A percentile compares a stretch with the other conserved stretches of the same genome.
phyloP scores from a whole-genome alignment of 2,888 invertebrate species.

The Melipona beecheii region DNA sequence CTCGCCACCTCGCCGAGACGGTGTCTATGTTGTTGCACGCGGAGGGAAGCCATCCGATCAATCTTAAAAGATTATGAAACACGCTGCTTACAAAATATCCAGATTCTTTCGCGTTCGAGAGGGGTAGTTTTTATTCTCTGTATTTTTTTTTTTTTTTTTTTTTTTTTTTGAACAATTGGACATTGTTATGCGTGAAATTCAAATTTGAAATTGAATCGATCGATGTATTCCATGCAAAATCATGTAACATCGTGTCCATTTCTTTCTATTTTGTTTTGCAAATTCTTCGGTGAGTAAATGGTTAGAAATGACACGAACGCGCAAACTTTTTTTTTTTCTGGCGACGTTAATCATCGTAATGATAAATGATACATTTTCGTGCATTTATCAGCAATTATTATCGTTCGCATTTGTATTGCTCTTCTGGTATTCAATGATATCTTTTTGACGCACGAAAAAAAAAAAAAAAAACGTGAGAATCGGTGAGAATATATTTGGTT shows the following conservation, averaged over 20 bases:
- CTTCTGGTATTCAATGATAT: background rate
- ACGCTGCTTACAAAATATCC: background rate
- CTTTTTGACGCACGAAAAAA: background rate
- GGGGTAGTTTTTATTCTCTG: background rate
- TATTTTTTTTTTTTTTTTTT: background rate
- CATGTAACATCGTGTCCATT: too few species aligned
- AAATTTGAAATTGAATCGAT: background rate
- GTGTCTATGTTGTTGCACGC: background rate
- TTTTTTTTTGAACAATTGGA: background rate
- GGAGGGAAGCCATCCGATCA: background rate
- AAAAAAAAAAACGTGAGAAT: too few species aligned
- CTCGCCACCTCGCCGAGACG: constrained; percentile 10
- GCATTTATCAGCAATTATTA: background rate
- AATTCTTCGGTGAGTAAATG: background rate
- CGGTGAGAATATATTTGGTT: constrained; percentile 20
- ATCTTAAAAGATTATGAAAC: constrained; percentile 32
- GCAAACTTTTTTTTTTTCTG: constrained; percentile 14
- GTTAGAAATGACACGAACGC: background rate
- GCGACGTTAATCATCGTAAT: background rate
- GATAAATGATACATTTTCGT: background rate
- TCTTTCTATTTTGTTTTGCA: background rate
- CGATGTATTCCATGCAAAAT: background rate
- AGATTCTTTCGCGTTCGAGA: background rate
- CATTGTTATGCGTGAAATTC: too few species aligned
- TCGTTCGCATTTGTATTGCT: background rate